Base-by-base conservation (phyloP, 2,797 vertebrate genomes). In the Alcedo quadribrachys region DNA sequence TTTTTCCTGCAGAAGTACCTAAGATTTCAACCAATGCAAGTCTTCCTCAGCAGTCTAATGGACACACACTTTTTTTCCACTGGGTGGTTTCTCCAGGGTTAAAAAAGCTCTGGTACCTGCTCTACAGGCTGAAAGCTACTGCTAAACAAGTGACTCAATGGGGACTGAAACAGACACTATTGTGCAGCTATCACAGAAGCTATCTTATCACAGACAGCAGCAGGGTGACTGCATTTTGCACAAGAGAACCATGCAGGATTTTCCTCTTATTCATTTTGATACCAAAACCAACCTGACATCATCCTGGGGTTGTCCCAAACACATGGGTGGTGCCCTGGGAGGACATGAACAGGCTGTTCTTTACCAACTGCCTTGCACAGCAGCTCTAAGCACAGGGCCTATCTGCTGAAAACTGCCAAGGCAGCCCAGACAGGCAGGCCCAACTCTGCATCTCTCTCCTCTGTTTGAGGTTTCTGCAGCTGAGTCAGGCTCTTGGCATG, bases 51-150 rank as follows among this genome's bases (percentile, higher is more conserved):
- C 58, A 42, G 18, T 6, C 60, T 57, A 22, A 30, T 1, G 8
- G 0, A 53, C 21, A 21, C 61, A 28, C 35, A 43, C 8, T 0
- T 3, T 0, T 40, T 75, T 68, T 25, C 43, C 35, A 3, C 3
- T 42, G 32, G 30, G 32, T 18, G 11, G 15, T 53, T 80, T 65
- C 19, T 68, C 45, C 17, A 12, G 25, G 37, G 30, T 61, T 85
- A 1, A 20, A 60, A 32, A 54, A 4, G 45, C 42, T 30, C 58
- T 55, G 42, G 55, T 30, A 51, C 21, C 33, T 45, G 65, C 60
- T 42, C 25, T 46, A 54, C 13, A 37, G 63, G 18, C 51, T 11
- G 33, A 58, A 89, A 63, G 32, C 30, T 15, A 7, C 57, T 35
- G 27, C 74, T 46, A 13, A 57, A 35, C 42, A 60, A 69, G 37